Evolutionary conservation across 2,888 invertebrate genomes (phyloP), one percentile per base, ranked within the genome.

Genomic region (Synanthedon formicaeformis): DNA sequence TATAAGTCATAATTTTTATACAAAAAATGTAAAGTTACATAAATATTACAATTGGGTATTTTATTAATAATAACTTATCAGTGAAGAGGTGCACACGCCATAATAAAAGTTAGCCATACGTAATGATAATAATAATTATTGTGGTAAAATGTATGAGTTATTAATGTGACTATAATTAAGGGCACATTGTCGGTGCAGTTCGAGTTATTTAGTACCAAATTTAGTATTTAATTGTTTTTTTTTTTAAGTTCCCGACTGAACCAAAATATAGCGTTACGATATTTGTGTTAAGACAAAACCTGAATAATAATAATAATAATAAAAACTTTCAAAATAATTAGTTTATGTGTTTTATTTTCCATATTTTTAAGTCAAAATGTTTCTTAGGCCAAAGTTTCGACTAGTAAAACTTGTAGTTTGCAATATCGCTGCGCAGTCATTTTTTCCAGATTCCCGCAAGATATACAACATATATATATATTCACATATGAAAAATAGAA

Each of bases 241-340:
- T 16, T 73, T 76, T 82, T 87, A 87, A 85, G 86, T 87, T 86
- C 76, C 85, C 75, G 86, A 87, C 86, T 87, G 86, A 87, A 85
- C 86, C 85, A 87, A 87, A 87, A 79, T 73, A 76, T 81, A 84
- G 82, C 69, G 76, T 76, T 78, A 68, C 78, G 71, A 78, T 52
- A 54, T 52, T 51, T 78, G 79, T 84, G 81, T 82, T 81, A 73
- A 78, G 34, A 68, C 69, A 74, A 82, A 81, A 83, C 79, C 34
- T 67, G 67, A 73, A 70, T 73, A 79, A 82, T 80, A 81, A 80
- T 65, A 82, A 75, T 70, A 66, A 71, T 18, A 18, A 18, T 2
- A 63, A 62, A 69, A 75, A 78, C 5, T 23, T 49, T 13, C 13
- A 5, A 45, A 45, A 13, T 45, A 45, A 6, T 10, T 34, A 34